Conservation (phyloP, 2,797 vertebrate genomes). For the Hydrolagus colliei region DNA sequence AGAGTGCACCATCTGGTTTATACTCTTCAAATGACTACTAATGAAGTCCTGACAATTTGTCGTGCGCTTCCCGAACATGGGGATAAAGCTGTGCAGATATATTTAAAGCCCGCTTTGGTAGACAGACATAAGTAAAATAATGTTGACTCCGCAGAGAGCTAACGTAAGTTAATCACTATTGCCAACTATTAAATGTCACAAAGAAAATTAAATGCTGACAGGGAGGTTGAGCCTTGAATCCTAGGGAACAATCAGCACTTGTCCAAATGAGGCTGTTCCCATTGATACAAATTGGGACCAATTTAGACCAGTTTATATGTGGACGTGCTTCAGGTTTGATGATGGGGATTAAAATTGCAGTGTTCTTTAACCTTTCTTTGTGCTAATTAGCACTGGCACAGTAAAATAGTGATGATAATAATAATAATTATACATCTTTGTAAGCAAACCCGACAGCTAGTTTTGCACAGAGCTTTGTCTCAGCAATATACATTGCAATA, state of each 20-base stretch:
- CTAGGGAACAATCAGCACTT: no score
- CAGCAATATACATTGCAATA: no score
- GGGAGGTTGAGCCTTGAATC: not conserved
- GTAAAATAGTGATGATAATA: no score
- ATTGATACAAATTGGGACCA: not conserved
- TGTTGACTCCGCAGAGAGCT: not conserved
- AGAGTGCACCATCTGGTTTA: conserved; percentile 12
- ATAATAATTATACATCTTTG: no score
- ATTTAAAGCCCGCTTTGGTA: not conserved
- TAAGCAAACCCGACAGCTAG: no score
- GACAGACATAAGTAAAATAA: not conserved
- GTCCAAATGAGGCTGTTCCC: not conserved
- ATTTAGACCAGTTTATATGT: not conserved
- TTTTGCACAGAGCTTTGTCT: no score
- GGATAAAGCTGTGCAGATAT: not conserved
- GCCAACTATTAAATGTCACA: not conserved
- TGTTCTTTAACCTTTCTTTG: not conserved
- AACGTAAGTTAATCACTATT: not conserved
- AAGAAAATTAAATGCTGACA: not conserved
- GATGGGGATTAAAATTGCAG: not conserved
- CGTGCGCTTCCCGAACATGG: conserved; percentile 5
- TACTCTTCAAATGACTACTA: not conserved
- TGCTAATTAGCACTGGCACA: no score
- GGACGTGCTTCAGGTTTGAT: no score
- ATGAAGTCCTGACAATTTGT: conserved; percentile 1